Evolutionary conservation across 2,797 vertebrate genomes (phyloP).

Genomic region (Cryptoblepharus egeriae): DNA sequence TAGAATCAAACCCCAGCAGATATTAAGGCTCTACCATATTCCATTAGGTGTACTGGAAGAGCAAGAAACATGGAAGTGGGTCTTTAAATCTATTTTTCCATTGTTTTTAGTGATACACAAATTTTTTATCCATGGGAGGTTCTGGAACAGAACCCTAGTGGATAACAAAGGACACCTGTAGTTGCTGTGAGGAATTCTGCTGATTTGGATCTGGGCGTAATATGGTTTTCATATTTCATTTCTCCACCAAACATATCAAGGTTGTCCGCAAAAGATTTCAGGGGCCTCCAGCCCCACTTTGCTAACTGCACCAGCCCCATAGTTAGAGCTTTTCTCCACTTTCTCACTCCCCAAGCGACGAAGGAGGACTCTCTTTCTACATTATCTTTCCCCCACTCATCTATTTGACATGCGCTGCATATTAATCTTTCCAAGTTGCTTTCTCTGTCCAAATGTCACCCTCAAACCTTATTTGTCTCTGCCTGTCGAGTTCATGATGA

Average conservation of each 20-base stretch:
- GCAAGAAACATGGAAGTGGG: no score
- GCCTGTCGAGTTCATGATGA: constrained; percentile 29
- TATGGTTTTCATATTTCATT: accelerated
- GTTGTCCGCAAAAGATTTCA: accelerated
- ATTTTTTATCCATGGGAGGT: no score
- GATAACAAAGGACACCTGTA: no score
- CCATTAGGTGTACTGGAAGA: no score
- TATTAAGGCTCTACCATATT: no score
- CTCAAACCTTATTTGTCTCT: constrained; percentile 38
- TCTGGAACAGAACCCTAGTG: no score
- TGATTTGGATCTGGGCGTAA: neutral
- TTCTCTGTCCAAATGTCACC: constrained; percentile 2
- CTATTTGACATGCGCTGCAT: neutral
- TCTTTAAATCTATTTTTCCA: no score
- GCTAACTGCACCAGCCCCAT: accelerated
- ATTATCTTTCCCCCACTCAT: constrained; percentile 20
- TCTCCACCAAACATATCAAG: neutral
- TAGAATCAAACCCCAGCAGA: no score
- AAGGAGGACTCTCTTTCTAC: constrained; percentile 1
- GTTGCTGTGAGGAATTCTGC: neutral
- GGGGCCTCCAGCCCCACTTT: neutral
- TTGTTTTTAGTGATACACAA: no score
- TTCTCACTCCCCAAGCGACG: neutral
- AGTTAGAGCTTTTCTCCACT: accelerated
- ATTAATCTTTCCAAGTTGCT: constrained; percentile 22